Evolutionary conservation across 2,113 vertebrate genomes (phyloP), one percentile per base, ranked within the genome.

Genomic region (Dipodomys merriami): DNA sequence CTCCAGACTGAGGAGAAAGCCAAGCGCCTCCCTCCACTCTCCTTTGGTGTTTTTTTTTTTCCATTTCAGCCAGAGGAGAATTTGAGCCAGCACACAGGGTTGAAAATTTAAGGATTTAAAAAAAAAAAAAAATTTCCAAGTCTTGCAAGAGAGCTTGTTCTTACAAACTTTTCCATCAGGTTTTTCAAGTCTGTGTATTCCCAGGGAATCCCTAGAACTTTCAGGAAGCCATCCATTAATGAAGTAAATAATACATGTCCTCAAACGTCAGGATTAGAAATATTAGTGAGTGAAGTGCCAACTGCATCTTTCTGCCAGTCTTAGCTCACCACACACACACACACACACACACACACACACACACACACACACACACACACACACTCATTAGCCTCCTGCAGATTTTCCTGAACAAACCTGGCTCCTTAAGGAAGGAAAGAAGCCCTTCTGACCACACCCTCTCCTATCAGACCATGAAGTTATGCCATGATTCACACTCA

Each of bases 131-230:
- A 73, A 46, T 72, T 33, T 71, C 57, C 57, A 72, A 46, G 44
- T 86, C 83, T 82, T 9, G 0, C 33, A 82, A 93, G 85, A 79
- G 3, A 96, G 44, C 19, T n/a, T 33, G 35, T 80, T 85, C 62
- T 93, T 44, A 65, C 73, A 30, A 35, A 80, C 35, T 80, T 79
- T 80, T 57, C 18, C 72, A 77, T 60, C 49, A 49, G 4, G 64
- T 71, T 83, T 49, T 91, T 79, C 62, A 83, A 35, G 12, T 23
- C 57, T 80, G 30, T 16, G 12, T 53, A 82, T 18, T 57, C n/a
- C 27, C 79, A 57, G 44, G 7, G 16, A 72, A 91, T 60, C 64
- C 22, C 67, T 65, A 69, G 82, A 92, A 79, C 86, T 95, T 88
- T 83, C n/a, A 82, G 67, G 67, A 46, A 65, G 68, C 10, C 27